Base-by-base conservation (phyloP, 1,140 invertebrate species). In the Drosophila mojavensis region DNA sequence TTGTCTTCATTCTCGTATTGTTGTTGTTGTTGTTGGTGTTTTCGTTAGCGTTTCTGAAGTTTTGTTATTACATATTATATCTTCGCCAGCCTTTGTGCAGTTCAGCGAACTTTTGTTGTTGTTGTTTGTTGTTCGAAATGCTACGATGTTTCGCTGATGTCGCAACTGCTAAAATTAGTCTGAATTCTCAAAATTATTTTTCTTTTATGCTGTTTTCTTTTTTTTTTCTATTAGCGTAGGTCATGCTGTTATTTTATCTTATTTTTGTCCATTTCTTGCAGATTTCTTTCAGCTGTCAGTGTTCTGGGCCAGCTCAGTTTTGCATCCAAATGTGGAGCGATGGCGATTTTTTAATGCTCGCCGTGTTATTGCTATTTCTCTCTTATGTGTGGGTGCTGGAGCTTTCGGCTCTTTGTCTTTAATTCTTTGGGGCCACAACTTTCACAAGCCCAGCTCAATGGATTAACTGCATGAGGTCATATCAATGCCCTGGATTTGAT, bases 51-150 rank as follows among this genome's bases (percentile, higher is more conserved):
- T 30, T 60, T 79, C 26, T 79, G 62, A 74, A 75, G 64, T 75
- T 71, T 74, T 81, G 71, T 78, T 84, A 80, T 81, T 83, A 84
- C 75, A 84, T 67, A 84, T 83, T 70, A 70, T 89, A 73, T 41
- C 72, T 74, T 86, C 15, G 20, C 48, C 56, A 62, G 65, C 51
- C 65, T 76, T 88, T 88, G 84, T 88, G 84, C 84, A 88, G 84
- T 88, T 88, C 84, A 88, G 77, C 84, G 84, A 88, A 88, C 84
- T 78, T 88, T 70, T 89, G 83, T 86, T 86, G 83, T 86, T 86
- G 82, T 84, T 83, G 76, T 41, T 63, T 5, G 43, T 56, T 61
- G 43, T 50, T 15, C 9, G 30, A 13, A 5, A 45, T 15, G 13
- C 54, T 43, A 24, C 51, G 77, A 83, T 89, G 63, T 66, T 88